phyloP scores from a whole-genome alignment of 2,888 invertebrate genomes.

The Melanophora roralis region DNA sequence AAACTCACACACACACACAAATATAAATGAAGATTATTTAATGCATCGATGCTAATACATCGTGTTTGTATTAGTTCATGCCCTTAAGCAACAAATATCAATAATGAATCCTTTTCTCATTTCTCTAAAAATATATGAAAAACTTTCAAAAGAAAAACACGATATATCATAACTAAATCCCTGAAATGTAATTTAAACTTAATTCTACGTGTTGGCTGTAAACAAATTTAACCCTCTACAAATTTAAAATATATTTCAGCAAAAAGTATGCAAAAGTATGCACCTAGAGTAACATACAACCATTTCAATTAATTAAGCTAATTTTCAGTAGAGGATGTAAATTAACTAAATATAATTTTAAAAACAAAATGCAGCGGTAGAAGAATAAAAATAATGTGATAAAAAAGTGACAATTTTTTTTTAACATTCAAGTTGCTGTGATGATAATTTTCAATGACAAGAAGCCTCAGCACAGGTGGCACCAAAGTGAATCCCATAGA shows the following conservation, averaged over 20 bases:
- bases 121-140: background rate
- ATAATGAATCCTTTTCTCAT: background rate
- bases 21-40: no score
- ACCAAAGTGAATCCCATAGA: background rate
- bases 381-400: background rate
- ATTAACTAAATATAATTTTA: background rate
- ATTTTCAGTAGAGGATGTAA: slow-evolving; percentile 41
- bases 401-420: background rate
- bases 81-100: background rate
- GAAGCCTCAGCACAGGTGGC: slow-evolving; percentile 10
- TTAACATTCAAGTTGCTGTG: background rate
- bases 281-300: slow-evolving; percentile 45
- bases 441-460: no score
- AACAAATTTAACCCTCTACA: background rate
- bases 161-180: background rate
- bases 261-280: no score
- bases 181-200: background rate
- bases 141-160: background rate
- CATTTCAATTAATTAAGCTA: slow-evolving; percentile 60
- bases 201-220: background rate
- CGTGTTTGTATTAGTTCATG: background rate
- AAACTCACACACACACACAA: background rate
- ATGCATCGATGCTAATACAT: background rate
- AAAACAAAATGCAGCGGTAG: background rate
- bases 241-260: no score